phyloP scores from a whole-genome alignment of 2,888 invertebrate genomes.

The Parelbella ahira region DNA sequence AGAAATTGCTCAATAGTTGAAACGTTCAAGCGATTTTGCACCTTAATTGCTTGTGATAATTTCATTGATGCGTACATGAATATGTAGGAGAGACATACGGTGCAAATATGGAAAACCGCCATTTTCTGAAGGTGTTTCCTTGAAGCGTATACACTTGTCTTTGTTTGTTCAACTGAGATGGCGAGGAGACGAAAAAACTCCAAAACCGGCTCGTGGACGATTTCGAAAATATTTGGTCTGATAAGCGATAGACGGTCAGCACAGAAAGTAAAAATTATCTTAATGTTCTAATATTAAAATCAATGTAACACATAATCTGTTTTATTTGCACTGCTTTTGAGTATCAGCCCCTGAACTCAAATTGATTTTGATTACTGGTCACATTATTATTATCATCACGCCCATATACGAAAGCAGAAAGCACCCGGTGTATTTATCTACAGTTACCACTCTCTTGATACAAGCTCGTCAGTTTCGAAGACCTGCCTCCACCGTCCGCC shows the following conservation, averaged over 20 bases:
- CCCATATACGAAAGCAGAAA: no score
- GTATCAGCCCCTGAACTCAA: no score
- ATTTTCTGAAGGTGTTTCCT: conserved; percentile 60
- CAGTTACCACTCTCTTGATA: no score
- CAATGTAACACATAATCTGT: no score
- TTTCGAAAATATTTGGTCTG: conserved; percentile 73
- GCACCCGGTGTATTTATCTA: no score
- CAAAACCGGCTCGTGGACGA: conserved; percentile 65
- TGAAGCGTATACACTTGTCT: conserved; percentile 63
- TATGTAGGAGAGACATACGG: conserved; percentile 20
- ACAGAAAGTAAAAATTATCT: conserved; percentile 31
- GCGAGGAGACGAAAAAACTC: conserved; percentile 60
- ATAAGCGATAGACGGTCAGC: conserved; percentile 49
- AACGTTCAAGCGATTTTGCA: conserved; percentile 9
- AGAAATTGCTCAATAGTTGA: conserved; percentile 9
- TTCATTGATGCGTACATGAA: conserved; percentile 15
- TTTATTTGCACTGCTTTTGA: no score
- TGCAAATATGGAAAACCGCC: conserved; percentile 34
- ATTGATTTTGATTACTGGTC: no score
- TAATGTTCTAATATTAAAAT: background rate
- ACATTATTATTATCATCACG: no score
- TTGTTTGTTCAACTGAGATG: conserved; percentile 71
- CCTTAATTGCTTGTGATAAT: conserved; percentile 16
- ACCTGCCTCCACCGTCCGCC: no score
- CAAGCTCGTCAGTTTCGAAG: no score